A percentile compares a stretch with the other conserved stretches of the same genome.
These are phyloP conservation scores for Scaptomyza hsui DNA, from an alignment of 1,140 invertebrate species.

Conservation along the genomic window DNA sequence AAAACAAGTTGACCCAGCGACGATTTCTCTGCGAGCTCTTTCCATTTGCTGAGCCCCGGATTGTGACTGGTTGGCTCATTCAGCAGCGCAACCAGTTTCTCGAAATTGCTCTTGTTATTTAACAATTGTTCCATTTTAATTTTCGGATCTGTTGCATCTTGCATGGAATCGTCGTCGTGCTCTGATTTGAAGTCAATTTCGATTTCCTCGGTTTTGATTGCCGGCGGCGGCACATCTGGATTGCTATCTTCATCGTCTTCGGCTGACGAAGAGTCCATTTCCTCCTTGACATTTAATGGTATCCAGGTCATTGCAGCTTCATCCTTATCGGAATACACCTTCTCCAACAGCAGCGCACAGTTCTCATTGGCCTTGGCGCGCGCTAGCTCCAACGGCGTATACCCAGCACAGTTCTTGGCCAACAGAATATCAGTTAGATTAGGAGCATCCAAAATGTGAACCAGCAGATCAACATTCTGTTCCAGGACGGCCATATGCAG, in stretches of 20 bases:
- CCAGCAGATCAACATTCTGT: slow-evolving; percentile 84
- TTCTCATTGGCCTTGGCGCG: slow-evolving; percentile 38
- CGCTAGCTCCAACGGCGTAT: slow-evolving; percentile 70
- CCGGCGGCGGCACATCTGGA: slow-evolving; percentile 1
- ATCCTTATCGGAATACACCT: slow-evolving; percentile 57
- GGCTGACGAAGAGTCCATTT: slow-evolving; percentile 62
- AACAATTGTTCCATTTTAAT: slow-evolving; percentile 40
- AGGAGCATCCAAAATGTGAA: slow-evolving; percentile 84
- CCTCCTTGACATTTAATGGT: slow-evolving; percentile 63
- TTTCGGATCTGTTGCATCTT: not conserved
- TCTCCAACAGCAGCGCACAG: slow-evolving; percentile 51
- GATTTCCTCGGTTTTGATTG: slow-evolving; percentile 36
- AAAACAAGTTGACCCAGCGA: slow-evolving; percentile 49
- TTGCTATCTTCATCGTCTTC: slow-evolving; percentile 66
- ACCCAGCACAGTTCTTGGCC: slow-evolving; percentile 59
- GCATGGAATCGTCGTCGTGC: slow-evolving; percentile 26
- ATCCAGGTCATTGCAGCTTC: slow-evolving; percentile 67
- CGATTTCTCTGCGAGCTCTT: slow-evolving; percentile 47
- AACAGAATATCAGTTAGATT: slow-evolving; percentile 57
- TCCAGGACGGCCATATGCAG: slow-evolving; percentile 86
- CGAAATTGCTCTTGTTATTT: slow-evolving; percentile 32
- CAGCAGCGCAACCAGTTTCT: slow-evolving; percentile 39
- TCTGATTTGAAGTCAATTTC: slow-evolving; percentile 49
- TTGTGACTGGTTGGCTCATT: slow-evolving; percentile 30
- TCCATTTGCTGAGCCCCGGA: slow-evolving; percentile 52